Conservation (phyloP, 2,888 invertebrate genomes). For the Acanthosepion pharaonis region DNA sequence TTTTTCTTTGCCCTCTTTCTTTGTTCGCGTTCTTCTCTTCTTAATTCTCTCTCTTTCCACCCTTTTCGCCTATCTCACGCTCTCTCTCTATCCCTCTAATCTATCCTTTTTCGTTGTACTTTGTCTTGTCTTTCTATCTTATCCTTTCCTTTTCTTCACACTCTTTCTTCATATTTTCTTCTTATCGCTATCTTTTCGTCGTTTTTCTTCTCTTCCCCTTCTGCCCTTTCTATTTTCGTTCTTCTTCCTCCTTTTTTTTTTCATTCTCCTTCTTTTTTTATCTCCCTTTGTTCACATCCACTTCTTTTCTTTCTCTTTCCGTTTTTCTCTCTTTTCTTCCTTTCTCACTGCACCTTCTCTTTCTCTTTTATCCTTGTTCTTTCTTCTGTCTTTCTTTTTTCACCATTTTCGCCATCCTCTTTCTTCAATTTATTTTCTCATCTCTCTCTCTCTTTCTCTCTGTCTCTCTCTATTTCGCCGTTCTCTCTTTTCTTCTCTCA, state of each 20-base stretch:
- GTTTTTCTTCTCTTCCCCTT: not conserved
- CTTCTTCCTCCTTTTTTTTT: no score
- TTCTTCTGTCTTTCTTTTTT: not conserved
- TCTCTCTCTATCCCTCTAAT: no score
- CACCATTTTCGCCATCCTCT: not conserved
- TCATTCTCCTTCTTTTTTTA: no score
- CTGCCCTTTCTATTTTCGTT: not conserved
- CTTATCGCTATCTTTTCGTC: not conserved
- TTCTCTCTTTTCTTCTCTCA: not conserved
- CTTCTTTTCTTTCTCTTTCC: not conserved
- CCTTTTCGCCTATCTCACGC: no score
- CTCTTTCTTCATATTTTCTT: not conserved
- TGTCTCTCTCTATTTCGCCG: not conserved
- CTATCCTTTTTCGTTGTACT: no score
- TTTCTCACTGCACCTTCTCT: not conserved
- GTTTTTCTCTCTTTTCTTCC: not conserved
- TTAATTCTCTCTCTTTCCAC: no score
- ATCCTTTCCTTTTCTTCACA: not conserved
- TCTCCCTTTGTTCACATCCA: no score
- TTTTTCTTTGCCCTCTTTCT: no score
- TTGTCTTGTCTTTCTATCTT: no score
- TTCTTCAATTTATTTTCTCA: not conserved
- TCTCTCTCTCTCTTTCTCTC: not conserved
- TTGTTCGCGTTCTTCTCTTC: no score
- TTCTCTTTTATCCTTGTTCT: not conserved